Percentiles rank a stretch among this genome's conserved stretches.
Evolutionary conservation across 2,888 invertebrate genomes (phyloP).

Genomic region (Machimus rusticus): DNA sequence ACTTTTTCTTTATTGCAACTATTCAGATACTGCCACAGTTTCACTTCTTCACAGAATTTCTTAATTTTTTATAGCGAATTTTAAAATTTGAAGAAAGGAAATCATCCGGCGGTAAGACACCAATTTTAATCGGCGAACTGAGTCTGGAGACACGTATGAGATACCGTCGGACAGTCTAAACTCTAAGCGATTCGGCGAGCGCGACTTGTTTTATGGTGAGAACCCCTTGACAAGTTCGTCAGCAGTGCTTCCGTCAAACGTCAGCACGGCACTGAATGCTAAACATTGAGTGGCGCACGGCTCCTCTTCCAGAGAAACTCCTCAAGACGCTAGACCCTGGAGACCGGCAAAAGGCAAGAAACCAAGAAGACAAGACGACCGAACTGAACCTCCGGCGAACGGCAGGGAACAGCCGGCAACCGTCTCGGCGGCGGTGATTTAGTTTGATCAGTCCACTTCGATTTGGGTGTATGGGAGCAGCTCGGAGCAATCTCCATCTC

Average conservation of each 20-base stretch:
- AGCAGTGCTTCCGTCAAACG: conserved; percentile 21
- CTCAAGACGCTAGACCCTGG: neutral
- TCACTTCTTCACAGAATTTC: neutral
- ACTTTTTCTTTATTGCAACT: neutral
- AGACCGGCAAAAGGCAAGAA: conserved; percentile 18
- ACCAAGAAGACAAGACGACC: neutral
- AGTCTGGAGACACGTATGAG: neutral
- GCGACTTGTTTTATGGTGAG: neutral
- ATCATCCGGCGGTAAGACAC: neutral
- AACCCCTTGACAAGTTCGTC: neutral
- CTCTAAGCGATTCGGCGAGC: neutral
- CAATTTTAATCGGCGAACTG: neutral
- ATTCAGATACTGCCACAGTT: neutral
- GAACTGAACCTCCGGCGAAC: conserved; percentile 23
- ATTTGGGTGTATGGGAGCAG: neutral
- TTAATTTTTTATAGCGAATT: neutral
- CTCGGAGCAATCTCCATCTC: neutral
- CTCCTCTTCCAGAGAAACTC: conserved; percentile 31
- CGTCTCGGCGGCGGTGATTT: conserved; percentile 13
- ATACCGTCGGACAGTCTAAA: neutral
- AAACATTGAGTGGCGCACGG: conserved; percentile 28
- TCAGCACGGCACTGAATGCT: conserved; percentile 5
- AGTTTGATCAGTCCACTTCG: conserved; percentile 34
- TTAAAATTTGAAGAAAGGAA: neutral
- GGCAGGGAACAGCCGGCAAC: conserved; percentile 12